Percentiles rank a stretch among this genome's conserved stretches.
Evolutionary conservation across 2,113 vertebrate species (phyloP).

Genomic region (Guaruba guarouba): DNA sequence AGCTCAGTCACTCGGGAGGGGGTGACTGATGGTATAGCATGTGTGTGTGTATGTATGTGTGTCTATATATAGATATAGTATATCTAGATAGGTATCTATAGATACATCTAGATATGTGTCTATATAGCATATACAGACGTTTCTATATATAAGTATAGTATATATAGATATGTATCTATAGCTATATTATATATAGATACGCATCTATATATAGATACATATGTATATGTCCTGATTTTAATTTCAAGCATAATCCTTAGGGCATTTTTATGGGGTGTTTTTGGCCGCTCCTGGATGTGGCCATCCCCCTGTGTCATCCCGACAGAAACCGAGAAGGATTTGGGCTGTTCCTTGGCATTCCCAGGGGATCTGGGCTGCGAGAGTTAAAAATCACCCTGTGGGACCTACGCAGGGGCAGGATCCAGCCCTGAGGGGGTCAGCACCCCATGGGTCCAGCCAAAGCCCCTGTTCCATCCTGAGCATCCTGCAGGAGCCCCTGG

Average conservation of each 20-base stretch:
- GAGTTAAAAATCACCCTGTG: not conserved
- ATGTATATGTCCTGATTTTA: not conserved
- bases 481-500: not conserved
- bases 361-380: not conserved
- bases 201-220: not conserved
- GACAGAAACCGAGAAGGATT: not conserved
- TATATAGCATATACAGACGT: not conserved
- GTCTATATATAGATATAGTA: not conserved
- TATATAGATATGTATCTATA: not conserved
- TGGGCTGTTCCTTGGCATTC: not conserved
- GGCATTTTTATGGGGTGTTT: not conserved
- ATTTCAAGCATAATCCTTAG: not conserved
- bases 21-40: fast-evolving
- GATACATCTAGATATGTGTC: not conserved
- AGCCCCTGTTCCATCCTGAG: not conserved
- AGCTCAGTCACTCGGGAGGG: not conserved
- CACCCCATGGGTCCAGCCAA: not conserved
- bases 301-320: fast-evolving
- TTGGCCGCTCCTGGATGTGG: not conserved
- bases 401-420: not conserved
- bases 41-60: not conserved
- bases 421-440: not conserved
- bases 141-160: not conserved
- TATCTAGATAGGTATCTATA: not conserved
- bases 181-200: not conserved